These are phyloP conservation scores for Perithous albicinctus DNA, from an alignment of 2,888 invertebrate genomes.

Conservation along the genomic window DNA sequence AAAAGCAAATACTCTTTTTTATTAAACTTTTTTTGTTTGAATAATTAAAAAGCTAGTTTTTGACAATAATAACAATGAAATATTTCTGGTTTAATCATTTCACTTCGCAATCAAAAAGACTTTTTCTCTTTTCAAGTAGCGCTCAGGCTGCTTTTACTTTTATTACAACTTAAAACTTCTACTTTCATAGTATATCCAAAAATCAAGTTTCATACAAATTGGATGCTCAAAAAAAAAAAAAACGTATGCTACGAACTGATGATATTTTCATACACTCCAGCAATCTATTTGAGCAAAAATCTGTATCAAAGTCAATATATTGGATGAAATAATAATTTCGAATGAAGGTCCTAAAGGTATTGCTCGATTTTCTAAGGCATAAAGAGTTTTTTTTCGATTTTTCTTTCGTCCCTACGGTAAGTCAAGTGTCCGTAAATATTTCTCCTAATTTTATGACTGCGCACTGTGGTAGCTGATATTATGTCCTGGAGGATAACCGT, in stretches of 20 bases:
- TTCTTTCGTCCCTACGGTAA: background rate
- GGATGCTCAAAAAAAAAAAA: background rate
- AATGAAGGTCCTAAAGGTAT: background rate
- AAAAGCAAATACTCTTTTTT: too few species aligned
- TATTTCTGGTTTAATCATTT: too few species aligned
- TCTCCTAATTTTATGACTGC: background rate
- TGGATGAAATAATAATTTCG: conserved; percentile 1
- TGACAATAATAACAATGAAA: too few species aligned
- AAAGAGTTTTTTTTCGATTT: background rate
- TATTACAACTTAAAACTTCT: too few species aligned
- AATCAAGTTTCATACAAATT: background rate
- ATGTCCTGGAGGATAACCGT: background rate
- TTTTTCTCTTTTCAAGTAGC: too few species aligned
- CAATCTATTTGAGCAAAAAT: background rate
- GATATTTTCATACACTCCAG: background rate
- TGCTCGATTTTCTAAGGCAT: conserved; percentile 1
- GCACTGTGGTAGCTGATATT: background rate
- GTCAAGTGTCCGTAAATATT: background rate
- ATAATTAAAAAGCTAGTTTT: too few species aligned
- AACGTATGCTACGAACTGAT: background rate
- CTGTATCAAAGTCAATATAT: background rate
- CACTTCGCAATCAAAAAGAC: too few species aligned
- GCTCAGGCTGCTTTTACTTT: too few species aligned
- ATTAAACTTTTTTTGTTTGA: too few species aligned
- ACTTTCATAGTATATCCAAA: background rate